Evolutionary conservation across 2,888 invertebrate species (phyloP).

Genomic region (Phaedon cochleariae): DNA sequence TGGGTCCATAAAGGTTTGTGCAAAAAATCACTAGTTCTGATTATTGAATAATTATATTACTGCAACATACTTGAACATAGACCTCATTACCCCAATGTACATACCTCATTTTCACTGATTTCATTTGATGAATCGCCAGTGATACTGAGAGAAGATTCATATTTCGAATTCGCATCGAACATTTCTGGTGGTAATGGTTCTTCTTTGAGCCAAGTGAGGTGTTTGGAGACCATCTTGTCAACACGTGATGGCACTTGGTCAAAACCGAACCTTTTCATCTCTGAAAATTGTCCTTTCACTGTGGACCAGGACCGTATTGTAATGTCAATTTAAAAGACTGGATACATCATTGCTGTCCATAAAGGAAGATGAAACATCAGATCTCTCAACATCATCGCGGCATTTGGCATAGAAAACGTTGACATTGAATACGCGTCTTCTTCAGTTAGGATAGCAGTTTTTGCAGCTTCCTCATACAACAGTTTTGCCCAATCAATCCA

Average conservation of each 20-base stretch:
- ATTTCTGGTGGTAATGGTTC: neutral
- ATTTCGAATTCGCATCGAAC: neutral
- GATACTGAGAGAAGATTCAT: neutral
- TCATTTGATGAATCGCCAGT: neutral
- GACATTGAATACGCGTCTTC: neutral
- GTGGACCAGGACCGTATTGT: neutral
- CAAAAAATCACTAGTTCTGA: too few relatives aligned
- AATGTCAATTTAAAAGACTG: neutral
- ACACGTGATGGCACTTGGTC: neutral
- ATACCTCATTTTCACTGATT: neutral
- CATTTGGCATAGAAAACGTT: neutral
- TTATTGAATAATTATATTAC: too few relatives aligned
- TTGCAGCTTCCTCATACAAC: neutral
- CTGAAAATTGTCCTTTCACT: neutral
- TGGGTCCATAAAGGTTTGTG: too few relatives aligned
- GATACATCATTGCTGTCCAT: slow-evolving; percentile 7
- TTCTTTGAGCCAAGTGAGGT: neutral
- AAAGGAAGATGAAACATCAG: slow-evolving; percentile 10
- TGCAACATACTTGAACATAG: too few relatives aligned
- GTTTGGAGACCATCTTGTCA: neutral
- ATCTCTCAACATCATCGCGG: neutral
- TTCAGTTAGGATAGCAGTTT: neutral
- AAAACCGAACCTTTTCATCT: neutral
- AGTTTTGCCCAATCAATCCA: slow-evolving; percentile 11
- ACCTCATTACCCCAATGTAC: too few relatives aligned